These are phyloP conservation scores for Hippolais icterina DNA, from an alignment of 2,113 vertebrate genomes.

Conservation along the genomic window DNA sequence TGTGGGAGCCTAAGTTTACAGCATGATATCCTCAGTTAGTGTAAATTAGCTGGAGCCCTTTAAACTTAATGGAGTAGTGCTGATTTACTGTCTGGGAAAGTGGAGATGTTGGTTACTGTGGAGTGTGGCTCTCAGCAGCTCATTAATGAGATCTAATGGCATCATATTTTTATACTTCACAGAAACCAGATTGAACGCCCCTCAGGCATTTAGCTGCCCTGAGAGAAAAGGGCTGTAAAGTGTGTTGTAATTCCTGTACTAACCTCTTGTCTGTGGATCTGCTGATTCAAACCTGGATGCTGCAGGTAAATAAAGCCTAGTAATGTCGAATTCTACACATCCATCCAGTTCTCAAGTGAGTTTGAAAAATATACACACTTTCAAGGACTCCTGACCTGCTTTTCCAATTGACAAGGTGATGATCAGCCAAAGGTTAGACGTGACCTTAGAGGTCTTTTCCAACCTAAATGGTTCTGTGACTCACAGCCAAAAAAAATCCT, in stretches of 20 bases:
- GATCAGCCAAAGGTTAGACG: not conserved
- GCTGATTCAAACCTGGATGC: not conserved
- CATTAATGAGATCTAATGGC: slow-evolving; percentile 13
- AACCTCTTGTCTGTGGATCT: not conserved
- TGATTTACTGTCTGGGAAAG: slow-evolving; percentile 16
- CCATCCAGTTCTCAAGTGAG: not conserved
- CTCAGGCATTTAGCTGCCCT: not conserved
- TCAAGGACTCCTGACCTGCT: not conserved
- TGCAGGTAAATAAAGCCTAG: not conserved
- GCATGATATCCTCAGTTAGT: not conserved
- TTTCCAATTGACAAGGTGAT: not conserved
- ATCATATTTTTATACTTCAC: not conserved
- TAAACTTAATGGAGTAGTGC: not conserved
- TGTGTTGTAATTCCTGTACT: not conserved
- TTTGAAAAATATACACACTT: not conserved
- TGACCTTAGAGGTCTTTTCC: not conserved
- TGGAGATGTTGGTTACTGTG: not conserved
- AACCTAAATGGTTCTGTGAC: not conserved
- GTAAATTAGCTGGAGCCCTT: not conserved
- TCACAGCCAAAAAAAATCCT: not conserved
- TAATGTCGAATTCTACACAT: not conserved
- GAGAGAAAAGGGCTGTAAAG: not conserved
- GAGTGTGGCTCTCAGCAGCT: not conserved
- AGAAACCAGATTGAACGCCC: not conserved
- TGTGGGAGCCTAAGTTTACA: not conserved